Conservation (phyloP, 2,113 vertebrate genomes). For the Epinephelus cyanopodus region DNA sequence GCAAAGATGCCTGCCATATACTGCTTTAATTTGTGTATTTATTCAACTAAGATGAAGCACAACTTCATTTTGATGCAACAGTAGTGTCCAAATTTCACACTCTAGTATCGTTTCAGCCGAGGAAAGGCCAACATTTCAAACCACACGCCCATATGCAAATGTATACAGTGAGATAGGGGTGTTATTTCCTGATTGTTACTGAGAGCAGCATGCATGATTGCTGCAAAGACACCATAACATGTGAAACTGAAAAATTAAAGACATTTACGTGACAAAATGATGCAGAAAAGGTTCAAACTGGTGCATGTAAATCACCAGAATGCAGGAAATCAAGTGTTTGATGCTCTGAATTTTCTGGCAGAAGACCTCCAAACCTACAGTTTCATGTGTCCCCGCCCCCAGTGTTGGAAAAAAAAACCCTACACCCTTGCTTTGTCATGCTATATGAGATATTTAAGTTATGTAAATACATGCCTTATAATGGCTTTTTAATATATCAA, state of each 20-base stretch:
- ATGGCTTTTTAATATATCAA: neutral
- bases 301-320: too few species aligned
- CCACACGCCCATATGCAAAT: constrained; percentile 58
- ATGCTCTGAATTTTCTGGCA: too few species aligned
- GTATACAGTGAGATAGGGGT: constrained; percentile 18
- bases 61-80: neutral
- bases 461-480: constrained; percentile 17
- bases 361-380: neutral
- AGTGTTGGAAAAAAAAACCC: too few species aligned
- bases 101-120: constrained; percentile 10
- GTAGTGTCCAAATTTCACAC: neutral
- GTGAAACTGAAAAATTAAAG: too few species aligned
- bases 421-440: too few species aligned
- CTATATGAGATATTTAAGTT: constrained; percentile 11
- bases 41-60: neutral
- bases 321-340: too few species aligned
- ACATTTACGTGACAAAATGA: too few species aligned
- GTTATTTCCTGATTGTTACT: constrained; percentile 54
- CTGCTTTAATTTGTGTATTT: constrained; percentile 6
- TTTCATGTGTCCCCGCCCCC: too few species aligned
- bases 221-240: constrained; percentile 10
- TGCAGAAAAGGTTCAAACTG: too few species aligned
- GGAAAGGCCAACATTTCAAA: constrained; percentile 28
- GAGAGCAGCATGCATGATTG: constrained; percentile 9
- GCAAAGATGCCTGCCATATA: neutral